Base-by-base conservation (phyloP, 2,888 invertebrate genomes). In the Labia minor region DNA sequence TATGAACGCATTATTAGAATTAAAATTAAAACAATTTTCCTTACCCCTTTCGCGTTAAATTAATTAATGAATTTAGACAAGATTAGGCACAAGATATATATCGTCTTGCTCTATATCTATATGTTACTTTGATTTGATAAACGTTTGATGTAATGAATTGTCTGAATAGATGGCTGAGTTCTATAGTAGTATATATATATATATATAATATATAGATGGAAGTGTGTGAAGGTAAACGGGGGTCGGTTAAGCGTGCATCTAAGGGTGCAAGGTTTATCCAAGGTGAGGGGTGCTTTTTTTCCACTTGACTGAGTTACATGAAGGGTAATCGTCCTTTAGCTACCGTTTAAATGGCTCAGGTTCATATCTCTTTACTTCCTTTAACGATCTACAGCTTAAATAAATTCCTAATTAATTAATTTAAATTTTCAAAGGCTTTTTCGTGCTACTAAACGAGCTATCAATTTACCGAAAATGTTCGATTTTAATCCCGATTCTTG, bases 61-160 rank as follows among this genome's bases (percentile, higher is more conserved):
- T 49, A 49, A 49, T 49, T 49, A 49, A 49, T 49, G 49, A 14
- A 49, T 49, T 49, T 49, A 49, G 49, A 49, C 49, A 49, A 49
- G 49, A 49, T 49, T 49, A 49, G 14, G 49, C 49, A 49, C 49
- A 49, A 3, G 49, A 49, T 49, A 49, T 49, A 49, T 33, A 33
- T 33, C 33, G 33, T 33, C 33, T 33, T 33, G 11, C 33, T 11
- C 33, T 33, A 33, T 33, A 33, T 33, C 33, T 33, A 33, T 33
- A 33, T 49, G 6, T 49, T 8, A 49, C 49, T 49, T 49, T 49
- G 49, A 49, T 49, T 49, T 49, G 49, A 49, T 49, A 14, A 49
- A 49, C 49, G 49, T 49, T 49, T 49, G 49, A 49, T 49, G 49
- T 49, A 49, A 49, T 49, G 49, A 49, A 49, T 49, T 49, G 49